Percentiles rank a stretch among this genome's conserved stretches.
Conservation (phyloP, 1,140 invertebrate genomes). For the Hermetia illucens region DNA sequence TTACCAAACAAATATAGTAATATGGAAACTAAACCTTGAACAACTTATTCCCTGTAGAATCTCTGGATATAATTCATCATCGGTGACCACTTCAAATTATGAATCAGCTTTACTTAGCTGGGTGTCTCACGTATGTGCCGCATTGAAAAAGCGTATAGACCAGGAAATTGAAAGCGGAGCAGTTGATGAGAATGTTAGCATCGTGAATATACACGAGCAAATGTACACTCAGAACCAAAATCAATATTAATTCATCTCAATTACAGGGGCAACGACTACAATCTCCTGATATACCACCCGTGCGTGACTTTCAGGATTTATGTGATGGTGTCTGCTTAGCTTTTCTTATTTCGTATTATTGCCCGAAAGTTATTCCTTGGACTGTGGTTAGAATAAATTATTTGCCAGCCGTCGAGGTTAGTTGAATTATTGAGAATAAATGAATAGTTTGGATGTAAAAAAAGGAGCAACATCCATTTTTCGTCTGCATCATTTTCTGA, state of each 20-base stretch:
- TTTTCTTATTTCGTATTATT: slow-evolving; percentile 84
- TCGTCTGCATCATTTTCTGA: neutral
- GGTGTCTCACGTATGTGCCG: slow-evolving; percentile 75
- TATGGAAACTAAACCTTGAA: too few relatives aligned
- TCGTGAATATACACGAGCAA: too few relatives aligned
- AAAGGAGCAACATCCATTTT: too few relatives aligned
- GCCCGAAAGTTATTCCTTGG: slow-evolving; percentile 73
- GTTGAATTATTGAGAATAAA: neutral
- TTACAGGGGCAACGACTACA: slow-evolving; percentile 22
- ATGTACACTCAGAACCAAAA: too few relatives aligned
- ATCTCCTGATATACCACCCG: slow-evolving; percentile 27
- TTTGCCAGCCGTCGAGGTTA: slow-evolving; percentile 36
- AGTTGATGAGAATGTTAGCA: slow-evolving; percentile 23
- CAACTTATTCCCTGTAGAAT: slow-evolving; percentile 12
- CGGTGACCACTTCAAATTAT: slow-evolving; percentile 47
- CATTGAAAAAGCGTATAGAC: slow-evolving; percentile 48
- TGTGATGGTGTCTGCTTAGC: slow-evolving; percentile 87
- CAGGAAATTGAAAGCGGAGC: slow-evolving; percentile 30
- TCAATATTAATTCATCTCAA: neutral
- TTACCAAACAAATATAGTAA: too few relatives aligned
- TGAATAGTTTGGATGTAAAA: too few relatives aligned
- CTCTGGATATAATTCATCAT: slow-evolving; percentile 29
- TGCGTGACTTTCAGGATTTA: slow-evolving; percentile 46
- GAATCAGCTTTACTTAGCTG: slow-evolving; percentile 83
- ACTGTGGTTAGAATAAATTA: slow-evolving; percentile 54